Conservation (phyloP, 2,888 invertebrate species). For the Linyphia triangularis region DNA sequence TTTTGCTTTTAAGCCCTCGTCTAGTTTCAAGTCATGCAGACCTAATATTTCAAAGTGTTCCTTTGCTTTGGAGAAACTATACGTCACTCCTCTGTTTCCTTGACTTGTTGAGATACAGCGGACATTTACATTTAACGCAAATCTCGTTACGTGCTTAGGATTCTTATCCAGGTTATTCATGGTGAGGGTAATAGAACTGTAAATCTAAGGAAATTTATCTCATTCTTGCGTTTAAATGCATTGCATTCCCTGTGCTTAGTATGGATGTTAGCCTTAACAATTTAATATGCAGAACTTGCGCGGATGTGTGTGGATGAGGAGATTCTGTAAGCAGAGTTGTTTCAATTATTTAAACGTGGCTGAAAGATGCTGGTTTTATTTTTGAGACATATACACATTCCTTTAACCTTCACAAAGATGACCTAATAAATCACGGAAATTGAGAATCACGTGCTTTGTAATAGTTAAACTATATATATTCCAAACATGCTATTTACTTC, state of each 20-base stretch:
- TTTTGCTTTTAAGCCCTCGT: constrained; percentile 51
- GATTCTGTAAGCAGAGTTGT: not conserved
- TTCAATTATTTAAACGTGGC: not conserved
- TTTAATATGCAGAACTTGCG: not conserved
- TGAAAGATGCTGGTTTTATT: not conserved
- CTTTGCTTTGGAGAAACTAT: not conserved
- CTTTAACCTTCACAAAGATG: too few relatives aligned
- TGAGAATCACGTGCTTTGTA: too few relatives aligned
- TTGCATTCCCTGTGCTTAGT: not conserved
- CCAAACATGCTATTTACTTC: too few relatives aligned
- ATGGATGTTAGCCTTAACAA: not conserved
- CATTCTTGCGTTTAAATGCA: not conserved
- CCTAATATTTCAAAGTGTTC: constrained; percentile 64
- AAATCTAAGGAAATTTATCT: not conserved
- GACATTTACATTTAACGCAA: constrained; percentile 49
- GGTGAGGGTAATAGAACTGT: constrained; percentile 14
- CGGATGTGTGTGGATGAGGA: not conserved
- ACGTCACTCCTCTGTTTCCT: not conserved
- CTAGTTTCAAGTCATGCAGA: constrained; percentile 40
- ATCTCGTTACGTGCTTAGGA: constrained; percentile 2
- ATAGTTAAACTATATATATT: too few relatives aligned
- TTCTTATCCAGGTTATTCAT: constrained; percentile 29
- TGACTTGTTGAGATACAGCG: constrained; percentile 37
- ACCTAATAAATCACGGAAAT: too few relatives aligned
- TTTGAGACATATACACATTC: too few relatives aligned